Evolutionary conservation across 2,797 vertebrate genomes (phyloP).

Genomic region (Bovichtus diacanthus): DNA sequence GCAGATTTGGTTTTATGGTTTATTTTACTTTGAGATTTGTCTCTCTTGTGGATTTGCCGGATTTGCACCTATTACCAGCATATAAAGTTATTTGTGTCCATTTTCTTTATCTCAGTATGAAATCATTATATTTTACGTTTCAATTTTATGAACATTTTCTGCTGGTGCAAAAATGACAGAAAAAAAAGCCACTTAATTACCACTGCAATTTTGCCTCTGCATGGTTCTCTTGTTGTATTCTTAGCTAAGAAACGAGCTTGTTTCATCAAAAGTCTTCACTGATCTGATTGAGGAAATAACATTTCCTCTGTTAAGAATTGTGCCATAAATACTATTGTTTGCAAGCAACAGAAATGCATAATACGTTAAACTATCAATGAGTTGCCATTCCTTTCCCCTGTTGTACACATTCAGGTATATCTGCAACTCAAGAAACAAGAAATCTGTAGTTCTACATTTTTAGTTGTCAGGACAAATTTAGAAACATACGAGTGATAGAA

Average conservation of each 20-base stretch:
- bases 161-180: slow-evolving; percentile 73
- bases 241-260: slow-evolving; percentile 44
- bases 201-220: slow-evolving; percentile 63
- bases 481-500: slow-evolving; percentile 21
- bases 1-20: slow-evolving; percentile 82
- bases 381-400: slow-evolving; percentile 10
- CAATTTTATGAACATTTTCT: slow-evolving; percentile 66
- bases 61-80: slow-evolving; percentile 87
- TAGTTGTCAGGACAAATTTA: slow-evolving; percentile 10
- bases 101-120: slow-evolving; percentile 74
- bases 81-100: slow-evolving; percentile 78
- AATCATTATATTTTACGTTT: slow-evolving; percentile 74
- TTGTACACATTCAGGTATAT: slow-evolving; percentile 26
- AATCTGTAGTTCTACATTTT: slow-evolving; percentile 8
- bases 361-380: slow-evolving; percentile 13
- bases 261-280: slow-evolving; percentile 53
- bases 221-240: slow-evolving; percentile 49
- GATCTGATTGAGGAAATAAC: slow-evolving; percentile 27
- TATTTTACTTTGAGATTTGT: slow-evolving; percentile 77
- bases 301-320: slow-evolving; percentile 39
- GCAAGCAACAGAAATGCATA: slow-evolving; percentile 37
- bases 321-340: slow-evolving; percentile 58
- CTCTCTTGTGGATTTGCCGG: slow-evolving; percentile 83
- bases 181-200: slow-evolving; percentile 65
- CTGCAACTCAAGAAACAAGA: slow-evolving; percentile 28